Base-by-base conservation (phyloP, 2,113 vertebrate genomes). In the Ptilorrhoa leucosticta region DNA sequence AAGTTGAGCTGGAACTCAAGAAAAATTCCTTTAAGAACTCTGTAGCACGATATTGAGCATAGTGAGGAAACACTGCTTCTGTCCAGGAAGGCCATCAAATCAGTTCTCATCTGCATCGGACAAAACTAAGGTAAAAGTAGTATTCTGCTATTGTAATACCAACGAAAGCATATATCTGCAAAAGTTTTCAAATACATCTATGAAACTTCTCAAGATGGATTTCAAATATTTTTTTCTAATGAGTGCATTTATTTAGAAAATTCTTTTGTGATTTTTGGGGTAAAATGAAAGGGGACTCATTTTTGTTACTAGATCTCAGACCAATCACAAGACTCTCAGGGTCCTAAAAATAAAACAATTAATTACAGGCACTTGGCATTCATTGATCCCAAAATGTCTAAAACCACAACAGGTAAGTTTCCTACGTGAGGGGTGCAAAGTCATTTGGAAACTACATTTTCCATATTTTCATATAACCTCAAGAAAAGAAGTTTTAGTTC, bases 381-480 rank as follows among this genome's bases (percentile, higher is more conserved):
- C 27, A 48, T 18, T 31, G n/a, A 77, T 77, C 33, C 13, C 54
- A 58, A 80, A 83, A 88, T 2, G 10, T 37, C 33, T 72, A 45
- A 85, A 79, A 65, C 37, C 37, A 42, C 26, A 64, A 47, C 35
- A 39, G n/a, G 3, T 19, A 64, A 56, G 3, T 53, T 63, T 69
- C 22, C 44, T 63, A 58, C 42, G 60, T 54, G 80, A 95, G 64
- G 72, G 89, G 83, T 96, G 96, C 95, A 97, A 97, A 95, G 23
- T 51, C 95, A 88, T 61, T 78, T 54, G 27, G 47, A 93, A 92
- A 56, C 23, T 27, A 39, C 30, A 16, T 79, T 85, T 81, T 72
- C 48, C 57, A 2, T 22, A 58, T 68, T 66, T 82, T 90, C 63
- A 42, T 26, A 31, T 7, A 51, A 40, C 13, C 30, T 79, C 50